Evolutionary conservation across 2,113 vertebrate species (phyloP), one percentile per base, ranked within the genome.

Genomic region (Dryoscopus gambensis): DNA sequence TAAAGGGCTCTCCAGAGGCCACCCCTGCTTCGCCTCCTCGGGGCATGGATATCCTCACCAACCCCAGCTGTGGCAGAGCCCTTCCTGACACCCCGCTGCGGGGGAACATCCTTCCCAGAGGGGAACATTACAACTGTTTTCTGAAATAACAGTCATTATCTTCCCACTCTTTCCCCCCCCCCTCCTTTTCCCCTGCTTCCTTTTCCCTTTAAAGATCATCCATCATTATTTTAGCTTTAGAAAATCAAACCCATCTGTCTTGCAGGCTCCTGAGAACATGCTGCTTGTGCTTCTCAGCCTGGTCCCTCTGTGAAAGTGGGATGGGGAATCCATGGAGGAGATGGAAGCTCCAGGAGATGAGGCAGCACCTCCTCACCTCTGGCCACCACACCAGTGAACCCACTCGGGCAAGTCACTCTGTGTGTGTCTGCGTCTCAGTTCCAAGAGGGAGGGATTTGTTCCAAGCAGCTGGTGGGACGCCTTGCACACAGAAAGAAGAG

Each of bases 241-340:
- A 82, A 93, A 89, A 96, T 79, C 93, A 93, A 92, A 91, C 62
- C 85, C 92, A 95, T 94, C 93, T 96, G 92, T 95, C 82, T 93
- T 63, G 49, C 63, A 74, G 83, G 93, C 89, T 88, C 81, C 57
- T 1, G 0, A 95, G 67, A 77, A 62, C 49, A 57, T 2, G 1
- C 57, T 62, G 71, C 84, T 85, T 24, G 18, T 1, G 4, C 63
- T 88, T 70, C 74, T 74, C 33, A 6, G 84, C 52, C 69, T 14
- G 8, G n/a, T 20, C 21, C 49, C 46, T 22, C 37, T 17, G 0
- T 30, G 42, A 15, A 37, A 27, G 52, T 1, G 28, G n/a, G 37
- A 14, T 39, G 59, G 50, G 39, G 35, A 42, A 35, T 68, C 22
- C 62, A 19, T 0, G 4, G 47, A 70, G n/a, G 65, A 80, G 56